Evolutionary conservation across 1,140 invertebrate species (phyloP), one percentile per base, ranked within the genome.

Genomic region (Dinothrombium tinctorium): DNA sequence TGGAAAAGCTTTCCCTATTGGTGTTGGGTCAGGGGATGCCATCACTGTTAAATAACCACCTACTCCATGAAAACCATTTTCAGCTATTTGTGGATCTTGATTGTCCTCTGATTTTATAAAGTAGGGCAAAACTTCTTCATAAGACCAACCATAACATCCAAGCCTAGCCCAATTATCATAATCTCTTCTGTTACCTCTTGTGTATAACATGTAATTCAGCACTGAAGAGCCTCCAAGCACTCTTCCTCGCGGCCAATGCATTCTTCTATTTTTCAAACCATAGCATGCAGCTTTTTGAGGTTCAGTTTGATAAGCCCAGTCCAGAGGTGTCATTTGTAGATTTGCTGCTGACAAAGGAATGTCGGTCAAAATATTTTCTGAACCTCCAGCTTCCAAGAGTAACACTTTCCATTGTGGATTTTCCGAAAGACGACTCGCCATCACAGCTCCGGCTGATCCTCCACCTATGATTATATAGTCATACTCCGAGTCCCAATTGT

Each of bases 181-280:
- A 54, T 96, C 89, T 33, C 67, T 71, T 9, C 73, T 71, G 53
- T 94, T 89, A 19, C 89, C 89, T 31, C 89, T 68, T 0, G 90
- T 75, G 58, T 95, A 94, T 7, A 90, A 69, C 83, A 90, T 89
- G 1, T 83, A 83, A 57, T 95, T 95, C 1, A 95, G 66, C 0
- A 87, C 82, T 33, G 80, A 86, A 22, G 79, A 79, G 11, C 89
- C 89, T n/a, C 68, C 69, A 39, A 63, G 37, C 9, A 51, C 51
- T 43, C 47, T 37, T 19, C 53, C 56, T 28, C 54, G 47, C 12
- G 53, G 53, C 47, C 50, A 53, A n/a, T 45, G 44, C 38, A 48
- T 51, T 37, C 79, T 64, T 72, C 41, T 69, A 63, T 73, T 72
- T 6, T 66, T 67, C 42, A 80, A 71, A 1, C 69, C 72, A 15